A percentile compares a stretch with the other conserved stretches of the same genome.
phyloP scores from a whole-genome alignment of 2,888 invertebrate species.

The Lamproptera curius region DNA sequence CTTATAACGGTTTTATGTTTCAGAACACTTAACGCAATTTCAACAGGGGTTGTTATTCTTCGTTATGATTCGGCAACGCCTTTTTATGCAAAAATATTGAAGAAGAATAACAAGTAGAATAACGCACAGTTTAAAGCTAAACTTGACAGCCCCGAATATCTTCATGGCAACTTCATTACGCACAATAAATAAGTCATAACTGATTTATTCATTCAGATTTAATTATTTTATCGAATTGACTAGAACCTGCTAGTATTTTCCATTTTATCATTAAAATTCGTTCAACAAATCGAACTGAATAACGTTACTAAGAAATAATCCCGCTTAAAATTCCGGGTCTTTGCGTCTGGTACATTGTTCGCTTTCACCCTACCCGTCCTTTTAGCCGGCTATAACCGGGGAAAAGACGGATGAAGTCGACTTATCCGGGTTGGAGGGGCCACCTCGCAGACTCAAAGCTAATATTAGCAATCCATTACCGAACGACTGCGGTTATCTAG shows the following conservation, averaged over 20 bases:
- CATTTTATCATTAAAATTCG: too few species aligned
- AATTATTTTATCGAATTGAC: too few species aligned
- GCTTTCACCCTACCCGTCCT: slow-evolving; percentile 24
- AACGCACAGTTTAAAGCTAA: too few species aligned
- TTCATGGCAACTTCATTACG: too few species aligned
- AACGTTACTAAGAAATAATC: slow-evolving; percentile 13
- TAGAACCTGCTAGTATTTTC: too few species aligned
- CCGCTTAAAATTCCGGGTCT: slow-evolving; percentile 14
- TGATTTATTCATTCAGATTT: too few species aligned
- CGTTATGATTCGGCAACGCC: slow-evolving; percentile 35
- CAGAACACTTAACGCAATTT: slow-evolving; percentile 54
- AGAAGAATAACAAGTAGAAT: too few species aligned
- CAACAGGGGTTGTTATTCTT: slow-evolving; percentile 52
- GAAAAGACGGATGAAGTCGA: slow-evolving; percentile 66
- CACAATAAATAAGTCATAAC: too few species aligned
- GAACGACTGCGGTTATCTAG: slow-evolving; percentile 20
- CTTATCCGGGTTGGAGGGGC: slow-evolving; percentile 49
- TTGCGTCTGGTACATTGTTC: slow-evolving; percentile 24
- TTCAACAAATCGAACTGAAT: neutral
- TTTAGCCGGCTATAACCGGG: slow-evolving; percentile 37
- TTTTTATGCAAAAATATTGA: too few species aligned
- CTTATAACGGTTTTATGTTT: slow-evolving; percentile 51
- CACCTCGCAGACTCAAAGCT: slow-evolving; percentile 52
- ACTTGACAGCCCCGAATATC: too few species aligned
- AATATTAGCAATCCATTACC: slow-evolving; percentile 76